A percentile compares a stretch with the other conserved stretches of the same genome.
Conservation (phyloP, 2,797 vertebrate species). For the Arremon brunneinucha region DNA sequence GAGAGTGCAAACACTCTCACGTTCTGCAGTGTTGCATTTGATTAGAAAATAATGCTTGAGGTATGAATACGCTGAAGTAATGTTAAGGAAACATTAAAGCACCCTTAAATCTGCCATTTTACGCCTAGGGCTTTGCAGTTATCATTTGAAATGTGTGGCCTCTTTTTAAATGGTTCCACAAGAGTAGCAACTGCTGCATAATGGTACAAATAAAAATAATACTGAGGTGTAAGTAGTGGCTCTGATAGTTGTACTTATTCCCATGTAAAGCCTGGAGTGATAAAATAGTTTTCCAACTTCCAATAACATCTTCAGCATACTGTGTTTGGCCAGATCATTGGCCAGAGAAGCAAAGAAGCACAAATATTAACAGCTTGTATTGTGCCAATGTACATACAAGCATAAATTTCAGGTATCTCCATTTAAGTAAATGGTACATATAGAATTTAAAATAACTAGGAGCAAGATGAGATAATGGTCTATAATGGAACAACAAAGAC, state of each 20-base stretch:
- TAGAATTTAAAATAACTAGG: neutral
- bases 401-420: neutral
- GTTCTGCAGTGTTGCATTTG: conserved; percentile 22
- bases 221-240: neutral
- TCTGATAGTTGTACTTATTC: neutral
- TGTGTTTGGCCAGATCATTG: neutral
- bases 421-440: neutral
- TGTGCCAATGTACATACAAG: neutral
- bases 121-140: neutral
- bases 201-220: conserved; percentile 41
- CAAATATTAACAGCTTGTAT: neutral
- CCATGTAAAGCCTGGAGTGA: neutral
- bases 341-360: neutral
- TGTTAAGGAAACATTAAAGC: conserved; percentile 31
- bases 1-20: neutral
- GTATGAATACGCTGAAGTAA: conserved; percentile 35
- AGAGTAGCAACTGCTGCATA: conserved; percentile 21
- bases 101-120: conserved; percentile 34
- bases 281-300: neutral
- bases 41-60: conserved; percentile 54
- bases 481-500: neutral
- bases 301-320: neutral
- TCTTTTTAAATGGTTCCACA: conserved; percentile 26
- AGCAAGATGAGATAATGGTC: neutral
- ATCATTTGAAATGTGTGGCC: neutral